phyloP scores from a whole-genome alignment of 2,797 vertebrate genomes.

The Lerista edwardsae region DNA sequence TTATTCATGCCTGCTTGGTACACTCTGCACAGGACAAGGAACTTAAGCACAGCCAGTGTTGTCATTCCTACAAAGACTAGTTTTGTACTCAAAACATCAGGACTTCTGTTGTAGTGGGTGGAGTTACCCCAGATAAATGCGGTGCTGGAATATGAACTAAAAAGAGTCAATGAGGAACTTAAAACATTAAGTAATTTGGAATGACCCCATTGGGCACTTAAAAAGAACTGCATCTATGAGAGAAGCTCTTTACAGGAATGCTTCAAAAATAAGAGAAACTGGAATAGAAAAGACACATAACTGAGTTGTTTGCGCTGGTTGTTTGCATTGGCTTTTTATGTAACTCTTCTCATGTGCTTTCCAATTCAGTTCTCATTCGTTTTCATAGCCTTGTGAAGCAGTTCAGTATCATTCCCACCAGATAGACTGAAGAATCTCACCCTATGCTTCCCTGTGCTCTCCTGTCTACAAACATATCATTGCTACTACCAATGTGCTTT shows the following conservation, averaged over 20 bases:
- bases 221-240: neutral
- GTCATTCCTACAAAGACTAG: constrained; percentile 55
- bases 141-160: neutral
- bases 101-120: neutral
- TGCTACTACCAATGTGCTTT: too few relatives aligned
- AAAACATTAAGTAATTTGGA: neutral
- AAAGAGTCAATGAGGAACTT: neutral
- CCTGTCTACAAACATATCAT: too few relatives aligned
- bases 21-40: constrained; percentile 74
- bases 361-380: neutral
- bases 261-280: neutral
- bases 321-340: neutral
- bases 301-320: neutral
- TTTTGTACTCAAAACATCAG: neutral
- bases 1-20: constrained; percentile 40
- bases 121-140: neutral
- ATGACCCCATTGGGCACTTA: neutral
- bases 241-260: neutral
- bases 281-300: neutral
- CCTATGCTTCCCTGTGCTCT: too few relatives aligned
- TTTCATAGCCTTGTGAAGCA: neutral
- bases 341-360: neutral
- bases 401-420: neutral
- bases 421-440: neutral
- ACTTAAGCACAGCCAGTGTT: constrained; percentile 64